Percentiles rank a stretch among this genome's conserved stretches.
Evolutionary conservation across 1,140 invertebrate genomes (phyloP).

Genomic region (Platyura marginata): DNA sequence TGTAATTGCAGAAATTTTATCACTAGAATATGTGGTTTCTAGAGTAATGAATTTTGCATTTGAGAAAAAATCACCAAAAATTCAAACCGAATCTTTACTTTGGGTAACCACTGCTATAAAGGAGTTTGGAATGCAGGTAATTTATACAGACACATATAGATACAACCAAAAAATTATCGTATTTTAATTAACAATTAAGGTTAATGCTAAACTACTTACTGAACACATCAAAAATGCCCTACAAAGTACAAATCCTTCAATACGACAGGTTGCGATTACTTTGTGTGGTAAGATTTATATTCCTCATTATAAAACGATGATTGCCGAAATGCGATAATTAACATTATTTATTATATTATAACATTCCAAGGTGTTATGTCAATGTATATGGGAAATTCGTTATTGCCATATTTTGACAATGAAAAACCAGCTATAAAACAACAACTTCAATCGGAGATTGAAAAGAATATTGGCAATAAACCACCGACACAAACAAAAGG

Average conservation of each 20-base stretch:
- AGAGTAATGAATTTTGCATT: conserved; percentile 57
- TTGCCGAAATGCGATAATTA: no score
- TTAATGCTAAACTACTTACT: conserved; percentile 57
- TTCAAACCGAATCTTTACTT: conserved; percentile 63
- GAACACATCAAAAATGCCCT: conserved; percentile 69
- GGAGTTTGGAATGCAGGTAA: conserved; percentile 60
- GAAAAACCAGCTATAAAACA: conserved; percentile 73
- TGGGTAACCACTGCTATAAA: conserved; percentile 61
- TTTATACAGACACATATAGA: no score
- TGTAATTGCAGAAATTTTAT: conserved; percentile 58
- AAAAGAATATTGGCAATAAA: conserved; percentile 53
- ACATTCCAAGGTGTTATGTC: conserved; percentile 49
- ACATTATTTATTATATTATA: neutral
- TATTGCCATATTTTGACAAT: conserved; percentile 65
- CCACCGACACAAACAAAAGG: conserved; percentile 53
- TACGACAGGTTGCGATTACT: conserved; percentile 54
- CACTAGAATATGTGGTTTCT: conserved; percentile 52
- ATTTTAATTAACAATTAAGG: no score
- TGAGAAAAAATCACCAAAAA: conserved; percentile 80
- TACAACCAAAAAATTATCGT: no score
- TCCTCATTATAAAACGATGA: no score
- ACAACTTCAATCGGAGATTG: conserved; percentile 73
- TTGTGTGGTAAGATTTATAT: no score
- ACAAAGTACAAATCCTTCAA: conserved; percentile 62
- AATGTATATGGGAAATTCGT: conserved; percentile 56